Evolutionary conservation across 2,113 vertebrate genomes (phyloP), one percentile per base, ranked within the genome.

Genomic region (Bolborhynchus lineola): DNA sequence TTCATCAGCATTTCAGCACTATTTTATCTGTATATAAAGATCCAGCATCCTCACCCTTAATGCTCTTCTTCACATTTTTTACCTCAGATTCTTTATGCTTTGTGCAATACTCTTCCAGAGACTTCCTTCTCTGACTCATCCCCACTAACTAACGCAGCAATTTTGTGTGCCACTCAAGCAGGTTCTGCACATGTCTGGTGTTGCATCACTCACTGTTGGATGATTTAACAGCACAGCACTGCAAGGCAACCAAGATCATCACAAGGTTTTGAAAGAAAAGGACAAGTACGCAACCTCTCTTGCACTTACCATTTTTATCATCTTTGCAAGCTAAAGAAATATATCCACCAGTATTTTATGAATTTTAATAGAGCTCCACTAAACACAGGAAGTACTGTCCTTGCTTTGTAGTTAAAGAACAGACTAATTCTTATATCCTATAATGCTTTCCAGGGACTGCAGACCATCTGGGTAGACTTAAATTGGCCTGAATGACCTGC

Each of bases 101-200:
- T 71, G 81, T 85, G 96, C 17, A 29, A 92, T 55, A 17, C 89
- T 95, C 83, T 91, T 35, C 60, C 91, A 95, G 86, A 2, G 74
- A 87, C 89, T 97, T 95, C 95, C 95, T 95, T 68, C 86, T 95
- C 76, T 97, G 96, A 97, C 96, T 97, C 96, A 97, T 95, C 93
- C 83, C 62, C 94, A 42, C 10, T 2, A 84, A 89, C 95, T 7
- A 96, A 90, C 78, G 0, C 96, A 97, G 94, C 96, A 89, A 29
- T 96, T 95, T 87, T 47, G 64, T 7, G 62, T 94, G 94, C 96
- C 91, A 85, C 93, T 85, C 94, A 79, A 95, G 94, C 95, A 95
- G 95, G 94, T 96, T 95, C 87, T 92, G 94, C 96, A 95, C 91
- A 94, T 74, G 91, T 74, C 93, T 97, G 91, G 41, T 20, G 77